Evolutionary conservation across 1,140 invertebrate species (phyloP), one percentile per base, ranked within the genome.

Genomic region (Conus ventricosus): DNA sequence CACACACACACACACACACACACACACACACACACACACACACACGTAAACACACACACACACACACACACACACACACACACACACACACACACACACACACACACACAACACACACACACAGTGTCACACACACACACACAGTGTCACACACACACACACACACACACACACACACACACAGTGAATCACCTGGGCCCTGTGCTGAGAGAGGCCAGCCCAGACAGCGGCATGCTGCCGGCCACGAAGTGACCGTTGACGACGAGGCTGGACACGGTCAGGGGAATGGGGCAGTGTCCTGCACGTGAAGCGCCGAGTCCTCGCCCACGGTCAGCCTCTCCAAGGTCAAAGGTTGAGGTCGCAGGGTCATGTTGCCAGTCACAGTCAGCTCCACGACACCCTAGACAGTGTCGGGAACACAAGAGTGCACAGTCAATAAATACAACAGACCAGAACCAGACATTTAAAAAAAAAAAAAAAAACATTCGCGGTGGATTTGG

Each of bases 231-330:
- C 13, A 87, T 85, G 5, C 67, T 51, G 17, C 85, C 25, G 81
- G 87, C 88, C 55, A 76, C 67, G 53, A 92, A 91, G 8, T 87
- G 75, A n/a, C 91, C 91, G 51, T 90, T 81, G 17, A 92, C 81
- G 25, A 27, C 23, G 54, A 92, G 81, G 39, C 80, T 87, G 17
- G 85, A 63, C 15, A 85, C 88, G 15, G 54, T 82, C 17, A 91
- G 3, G 83, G 81, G 75, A 91, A 91, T 5, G 78, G 23, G 57
- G 80, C 63, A 39, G 75, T 75, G n/a, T 78, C 84, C 71, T 71
- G 75, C 60, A 86, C 23, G 17, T 87, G 85, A n/a, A 90, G 84
- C 17, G 84, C 88, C 23, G 88, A 57, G n/a, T 85, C 60, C 63
- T 85, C 87, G 23, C 63, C 75, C 13, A 90, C 86, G 51, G 75